Evolutionary conservation across 2,113 vertebrate species (phyloP).

Genomic region (Pygoscelis adeliae): DNA sequence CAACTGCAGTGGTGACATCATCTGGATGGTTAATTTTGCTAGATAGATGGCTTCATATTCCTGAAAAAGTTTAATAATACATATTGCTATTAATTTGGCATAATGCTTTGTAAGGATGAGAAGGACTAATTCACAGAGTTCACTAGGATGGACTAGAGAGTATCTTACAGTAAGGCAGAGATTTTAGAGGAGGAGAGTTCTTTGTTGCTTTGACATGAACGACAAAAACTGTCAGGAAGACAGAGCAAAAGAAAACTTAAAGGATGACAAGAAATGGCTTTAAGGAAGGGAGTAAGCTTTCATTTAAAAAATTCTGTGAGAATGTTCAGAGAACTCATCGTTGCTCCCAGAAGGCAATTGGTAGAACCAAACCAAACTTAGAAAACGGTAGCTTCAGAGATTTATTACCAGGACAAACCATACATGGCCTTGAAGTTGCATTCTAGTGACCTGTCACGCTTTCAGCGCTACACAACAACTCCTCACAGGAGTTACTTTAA

Average conservation of each 20-base stretch:
- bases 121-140: background rate
- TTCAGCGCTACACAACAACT: background rate
- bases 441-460: background rate
- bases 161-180: background rate
- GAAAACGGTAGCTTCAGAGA: background rate
- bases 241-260: background rate
- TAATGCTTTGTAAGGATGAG: background rate
- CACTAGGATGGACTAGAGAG: background rate
- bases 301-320: background rate
- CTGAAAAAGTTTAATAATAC: slow-evolving; percentile 58
- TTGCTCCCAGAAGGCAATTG: background rate
- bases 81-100: background rate
- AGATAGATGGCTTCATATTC: slow-evolving; percentile 99
- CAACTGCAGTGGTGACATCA: slow-evolving; percentile 96
- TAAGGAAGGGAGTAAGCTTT: background rate
- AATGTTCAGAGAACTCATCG: background rate
- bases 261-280: background rate
- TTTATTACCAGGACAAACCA: background rate
- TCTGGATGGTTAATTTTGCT: slow-evolving; percentile 97
- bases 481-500: background rate
- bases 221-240: background rate
- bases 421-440: rapidly evolving
- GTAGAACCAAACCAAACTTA: background rate
- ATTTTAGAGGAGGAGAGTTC: background rate
- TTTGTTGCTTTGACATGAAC: background rate